These are phyloP conservation scores for Macrobrachium nipponense DNA, from an alignment of 1,140 invertebrate genomes.

Conservation along the genomic window DNA sequence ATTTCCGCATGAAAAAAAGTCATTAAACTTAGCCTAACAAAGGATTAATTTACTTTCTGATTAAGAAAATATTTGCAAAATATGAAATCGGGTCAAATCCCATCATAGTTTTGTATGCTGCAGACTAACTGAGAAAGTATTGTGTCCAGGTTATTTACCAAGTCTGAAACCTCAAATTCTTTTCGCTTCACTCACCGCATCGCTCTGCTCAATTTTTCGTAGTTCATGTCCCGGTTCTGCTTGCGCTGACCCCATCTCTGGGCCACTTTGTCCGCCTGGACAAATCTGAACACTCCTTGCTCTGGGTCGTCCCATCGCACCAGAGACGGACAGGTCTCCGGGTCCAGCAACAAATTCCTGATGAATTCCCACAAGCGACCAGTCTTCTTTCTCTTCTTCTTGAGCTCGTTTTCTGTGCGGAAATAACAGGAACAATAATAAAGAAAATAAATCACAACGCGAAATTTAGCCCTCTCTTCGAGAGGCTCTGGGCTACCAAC, in stretches of 20 bases:
- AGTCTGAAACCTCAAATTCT: background rate
- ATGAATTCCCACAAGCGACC: slow-evolving; percentile 59
- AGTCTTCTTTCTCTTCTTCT: slow-evolving; percentile 56
- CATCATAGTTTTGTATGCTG: too few species aligned
- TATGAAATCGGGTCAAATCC: too few species aligned
- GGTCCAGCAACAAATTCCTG: slow-evolving; percentile 40
- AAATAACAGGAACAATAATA: background rate
- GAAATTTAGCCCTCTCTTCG: too few species aligned
- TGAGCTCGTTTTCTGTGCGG: slow-evolving; percentile 43
- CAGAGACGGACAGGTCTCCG: slow-evolving; percentile 39
- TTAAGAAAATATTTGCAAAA: too few species aligned
- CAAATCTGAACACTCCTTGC: slow-evolving; percentile 54
- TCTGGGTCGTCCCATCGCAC: slow-evolving; percentile 53
- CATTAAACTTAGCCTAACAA: too few species aligned
- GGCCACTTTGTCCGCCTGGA: slow-evolving; percentile 55
- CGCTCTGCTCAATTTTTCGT: slow-evolving; percentile 91
- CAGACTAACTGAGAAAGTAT: too few species aligned
- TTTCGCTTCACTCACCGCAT: slow-evolving; percentile 77
- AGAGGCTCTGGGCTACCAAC: too few species aligned
- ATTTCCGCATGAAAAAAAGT: too few species aligned
- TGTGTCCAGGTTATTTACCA: background rate
- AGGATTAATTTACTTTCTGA: too few species aligned
- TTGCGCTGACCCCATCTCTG: slow-evolving; percentile 53
- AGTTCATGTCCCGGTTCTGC: slow-evolving; percentile 89
- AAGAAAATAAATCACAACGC: too few species aligned